Conservation (phyloP, 2,888 invertebrate genomes). For the Magallana nippona region DNA sequence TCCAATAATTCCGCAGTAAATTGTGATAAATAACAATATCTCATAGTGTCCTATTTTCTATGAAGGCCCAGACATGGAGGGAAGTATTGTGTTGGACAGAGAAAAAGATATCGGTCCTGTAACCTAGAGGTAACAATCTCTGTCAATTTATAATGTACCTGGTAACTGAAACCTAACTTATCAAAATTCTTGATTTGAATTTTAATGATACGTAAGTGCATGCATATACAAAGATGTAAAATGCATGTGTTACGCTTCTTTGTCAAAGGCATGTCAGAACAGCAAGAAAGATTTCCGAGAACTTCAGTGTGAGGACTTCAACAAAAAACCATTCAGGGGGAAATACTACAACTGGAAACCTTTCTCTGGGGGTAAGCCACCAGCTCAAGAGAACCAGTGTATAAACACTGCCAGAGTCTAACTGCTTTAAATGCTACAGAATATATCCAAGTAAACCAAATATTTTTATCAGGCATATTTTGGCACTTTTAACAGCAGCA, state of each 20-base stretch:
- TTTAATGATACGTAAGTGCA: too few species aligned
- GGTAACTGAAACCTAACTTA: too few species aligned
- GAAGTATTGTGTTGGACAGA: slow-evolving; percentile 75
- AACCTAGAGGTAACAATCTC: slow-evolving; percentile 57
- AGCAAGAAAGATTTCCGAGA: slow-evolving; percentile 89
- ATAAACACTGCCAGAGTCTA: background rate
- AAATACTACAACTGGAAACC: slow-evolving; percentile 87
- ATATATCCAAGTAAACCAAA: too few species aligned
- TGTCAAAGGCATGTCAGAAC: slow-evolving; percentile 85
- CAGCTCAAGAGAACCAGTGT: background rate
- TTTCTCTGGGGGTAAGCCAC: slow-evolving; percentile 74
- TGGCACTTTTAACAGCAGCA: too few species aligned
- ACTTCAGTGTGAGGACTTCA: slow-evolving; percentile 93
- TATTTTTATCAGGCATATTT: too few species aligned
- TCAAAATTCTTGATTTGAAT: background rate
- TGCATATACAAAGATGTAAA: too few species aligned
- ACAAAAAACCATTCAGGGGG: slow-evolving; percentile 90
- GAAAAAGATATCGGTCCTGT: slow-evolving; percentile 75
- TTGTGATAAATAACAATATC: too few species aligned
- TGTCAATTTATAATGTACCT: too few species aligned
- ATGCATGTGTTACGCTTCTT: background rate
- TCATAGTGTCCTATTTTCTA: slow-evolving; percentile 32
- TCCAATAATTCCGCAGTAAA: too few species aligned
- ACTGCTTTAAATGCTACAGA: too few species aligned
- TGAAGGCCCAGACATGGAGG: slow-evolving; percentile 77